Conservation (phyloP, 2,113 vertebrate genomes). For the Corythoichthys intestinalis region DNA sequence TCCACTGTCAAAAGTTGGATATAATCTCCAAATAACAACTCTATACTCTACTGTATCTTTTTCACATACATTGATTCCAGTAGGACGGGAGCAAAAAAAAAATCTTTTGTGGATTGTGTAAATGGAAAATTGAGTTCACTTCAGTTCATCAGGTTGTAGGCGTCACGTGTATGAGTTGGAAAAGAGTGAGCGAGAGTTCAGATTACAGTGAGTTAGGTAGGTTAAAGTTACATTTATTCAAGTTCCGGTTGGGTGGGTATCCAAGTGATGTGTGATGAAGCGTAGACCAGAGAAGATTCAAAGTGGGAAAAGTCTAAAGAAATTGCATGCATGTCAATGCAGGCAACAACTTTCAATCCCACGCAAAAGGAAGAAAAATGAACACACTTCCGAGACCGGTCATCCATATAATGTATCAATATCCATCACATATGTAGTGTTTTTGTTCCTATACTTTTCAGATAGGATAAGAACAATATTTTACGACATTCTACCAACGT, state of each 20-base stretch:
- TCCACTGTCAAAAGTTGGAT: no score
- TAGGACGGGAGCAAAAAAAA: background rate
- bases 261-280: conserved; percentile 4
- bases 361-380: background rate
- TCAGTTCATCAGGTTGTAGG: background rate
- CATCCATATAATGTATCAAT: background rate
- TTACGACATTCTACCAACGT: background rate
- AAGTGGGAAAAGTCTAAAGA: background rate
- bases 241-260: background rate
- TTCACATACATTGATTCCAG: no score
- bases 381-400: background rate
- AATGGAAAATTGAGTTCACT: background rate
- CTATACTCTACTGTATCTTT: no score
- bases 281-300: background rate
- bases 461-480: background rate
- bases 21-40: no score
- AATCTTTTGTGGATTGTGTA: background rate
- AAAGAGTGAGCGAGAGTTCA: background rate
- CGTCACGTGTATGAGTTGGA: background rate
- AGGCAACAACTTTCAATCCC: background rate
- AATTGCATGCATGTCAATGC: background rate
- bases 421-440: background rate
- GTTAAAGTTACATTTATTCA: conserved; percentile 1
- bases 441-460: background rate
- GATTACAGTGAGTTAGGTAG: background rate